These are phyloP conservation scores for Gobio occitaniae DNA, from an alignment of 2,797 vertebrate genomes.

Conservation along the genomic window DNA sequence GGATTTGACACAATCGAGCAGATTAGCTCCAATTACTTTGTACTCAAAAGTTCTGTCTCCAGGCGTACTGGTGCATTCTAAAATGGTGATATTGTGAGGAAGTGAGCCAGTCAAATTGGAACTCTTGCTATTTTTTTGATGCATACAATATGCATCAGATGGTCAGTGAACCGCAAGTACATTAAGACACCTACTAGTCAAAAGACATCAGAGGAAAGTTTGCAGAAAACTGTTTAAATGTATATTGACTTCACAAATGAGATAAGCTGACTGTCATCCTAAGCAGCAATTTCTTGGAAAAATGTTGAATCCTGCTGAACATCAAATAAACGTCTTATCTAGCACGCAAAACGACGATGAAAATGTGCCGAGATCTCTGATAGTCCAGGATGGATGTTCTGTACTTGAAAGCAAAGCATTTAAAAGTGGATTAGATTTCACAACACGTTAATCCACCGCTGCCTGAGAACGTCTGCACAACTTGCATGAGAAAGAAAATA, in stretches of 20 bases:
- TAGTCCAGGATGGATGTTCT: neutral
- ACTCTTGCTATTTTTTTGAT: neutral
- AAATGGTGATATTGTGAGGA: neutral
- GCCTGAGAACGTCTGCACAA: constrained; percentile 8
- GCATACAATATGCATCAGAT: neutral
- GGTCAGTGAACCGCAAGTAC: neutral
- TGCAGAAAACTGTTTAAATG: neutral
- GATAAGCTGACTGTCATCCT: constrained; percentile 18
- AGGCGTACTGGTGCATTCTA: neutral
- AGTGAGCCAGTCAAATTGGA: neutral
- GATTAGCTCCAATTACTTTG: neutral
- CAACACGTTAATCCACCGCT: constrained; percentile 24
- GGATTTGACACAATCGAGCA: neutral
- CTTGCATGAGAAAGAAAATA: constrained; percentile 15
- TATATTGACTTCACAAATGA: neutral
- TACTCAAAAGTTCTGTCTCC: neutral
- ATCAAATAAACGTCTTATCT: constrained; percentile 15
- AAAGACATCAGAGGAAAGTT: neutral
- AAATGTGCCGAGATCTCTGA: constrained; percentile 31
- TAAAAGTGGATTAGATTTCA: constrained; percentile 25
- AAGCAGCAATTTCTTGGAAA: neutral
- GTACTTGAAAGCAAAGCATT: constrained; percentile 27
- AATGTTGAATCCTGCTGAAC: neutral
- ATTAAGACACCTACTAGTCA: constrained; percentile 10
- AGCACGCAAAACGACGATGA: neutral